Evolutionary conservation across 2,888 invertebrate species (phyloP), one percentile per base, ranked within the genome.

Genomic region (Cyaniris semiargus): DNA sequence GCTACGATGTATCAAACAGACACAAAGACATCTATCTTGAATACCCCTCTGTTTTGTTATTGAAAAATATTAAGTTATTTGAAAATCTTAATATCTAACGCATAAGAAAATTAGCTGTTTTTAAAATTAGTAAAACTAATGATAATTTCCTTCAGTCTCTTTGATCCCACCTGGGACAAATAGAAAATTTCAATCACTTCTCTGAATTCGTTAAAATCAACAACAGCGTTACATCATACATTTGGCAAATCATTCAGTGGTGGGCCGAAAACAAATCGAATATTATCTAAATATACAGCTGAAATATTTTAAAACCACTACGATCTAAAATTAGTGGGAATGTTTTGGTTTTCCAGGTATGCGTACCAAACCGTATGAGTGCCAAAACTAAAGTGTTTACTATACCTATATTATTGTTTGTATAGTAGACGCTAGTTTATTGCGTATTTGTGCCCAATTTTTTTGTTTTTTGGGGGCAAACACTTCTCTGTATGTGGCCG

Each of bases 201-300:
- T 31, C 15, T 31, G 44, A 66, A 76, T 70, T 13, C 72, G 72
- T 72, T 21, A 72, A 6, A 13, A 66, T 15, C 23, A 66, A 66
- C 27, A 66, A 31, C 60, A 10, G 15, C 27, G 31, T 66, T 66
- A 66, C 31, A 31, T 66, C 27, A 66, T 27, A 60, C 27, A 60
- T 66, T 66, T 66, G 66, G 66, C 66, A 66, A 66, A 66, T 66
- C 27, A 66, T 31, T 66, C 27, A 18, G 66, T 66, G 15, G 66
- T 66, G 66, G 66, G 66, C 66, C 27, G 66, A 23, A 72, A 72
- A 44, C 44, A 72, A 72, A 72, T 23, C 72, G 23, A 72, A 44
- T 44, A 48, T 18, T 27, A 44, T 48, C 23, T 74, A 74, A 53
- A 74, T 74, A 48, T 53, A 74, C 53, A 15, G 53, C 74, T 66